Base-by-base conservation (phyloP, 30 jellyfish, hydroid and myxozoan species). In the Aurelia aurita region DNA sequence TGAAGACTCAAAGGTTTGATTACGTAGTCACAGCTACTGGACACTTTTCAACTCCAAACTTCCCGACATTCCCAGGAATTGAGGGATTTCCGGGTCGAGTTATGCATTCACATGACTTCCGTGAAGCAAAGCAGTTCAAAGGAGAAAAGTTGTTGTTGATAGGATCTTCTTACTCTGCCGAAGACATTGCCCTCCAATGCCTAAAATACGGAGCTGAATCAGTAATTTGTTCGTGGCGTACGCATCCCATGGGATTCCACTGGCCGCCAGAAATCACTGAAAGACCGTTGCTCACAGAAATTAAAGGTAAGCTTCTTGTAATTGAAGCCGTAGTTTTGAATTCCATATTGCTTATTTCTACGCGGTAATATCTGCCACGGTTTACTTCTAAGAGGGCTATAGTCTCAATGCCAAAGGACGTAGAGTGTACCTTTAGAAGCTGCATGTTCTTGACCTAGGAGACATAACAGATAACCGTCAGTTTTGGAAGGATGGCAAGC, bases 121-220 rank as follows among this genome's bases (percentile, higher is more conserved):
- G 96, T 11, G 72, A 85, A 5, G 90, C 96, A 20, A 51, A 19
- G 27, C 86, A 86, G 29, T 91, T 84, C 54, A 79, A 29, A 45
- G 80, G 67, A 1, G 57, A 74, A 71, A 70, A 67, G 51, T 46
- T 84, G 58, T 69, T 91, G 35, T 3, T 91, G 14, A 47, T 91
- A 12, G 98, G 98, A 4, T 69, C 96, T 5, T 58, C 89, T 31
- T 84, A 74, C 54, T 91, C 98, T 21, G 98, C 96, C 6, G 96
- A 91, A 43, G 98, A 91, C 47, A 58, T 91, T n/a, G 93, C 96
- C 15, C 57, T 85, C 43, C 98, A 91, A 49, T 79, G 88, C 69
- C 35, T 34, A 2, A 91, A 91, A 78, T 91, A 84, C 55, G 98
- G 98, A 20, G 92, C 96, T 0, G 53, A 54, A 8, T 58, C 93